Percentiles rank a stretch among this genome's conserved stretches.
These are phyloP conservation scores for Chrysolina americana DNA, from an alignment of 2,888 invertebrate genomes.

Conservation along the genomic window DNA sequence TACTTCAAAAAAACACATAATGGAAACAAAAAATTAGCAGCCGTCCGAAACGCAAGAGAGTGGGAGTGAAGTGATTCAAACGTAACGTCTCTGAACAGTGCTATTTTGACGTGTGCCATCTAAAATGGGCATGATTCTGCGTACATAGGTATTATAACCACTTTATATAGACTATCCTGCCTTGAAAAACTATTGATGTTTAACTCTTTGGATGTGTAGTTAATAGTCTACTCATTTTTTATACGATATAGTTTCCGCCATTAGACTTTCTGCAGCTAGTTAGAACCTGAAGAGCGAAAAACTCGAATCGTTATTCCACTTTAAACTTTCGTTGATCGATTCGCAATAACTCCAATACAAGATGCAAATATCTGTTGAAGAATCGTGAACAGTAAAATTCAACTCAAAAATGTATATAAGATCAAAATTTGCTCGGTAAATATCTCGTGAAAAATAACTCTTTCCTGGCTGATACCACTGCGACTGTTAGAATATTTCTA, in stretches of 20 bases:
- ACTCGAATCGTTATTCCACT: not conserved
- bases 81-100: constrained; percentile 53
- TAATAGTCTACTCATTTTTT: constrained; percentile 68
- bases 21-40: constrained; percentile 60
- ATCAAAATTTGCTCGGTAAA: no score
- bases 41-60: constrained; percentile 64
- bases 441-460: no score
- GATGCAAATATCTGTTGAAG: no score
- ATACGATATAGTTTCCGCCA: constrained; percentile 67
- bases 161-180: constrained; percentile 66
- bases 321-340: not conserved
- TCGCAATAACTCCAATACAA: not conserved
- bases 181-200: constrained; percentile 66
- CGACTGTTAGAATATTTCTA: no score
- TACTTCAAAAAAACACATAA: constrained; percentile 55
- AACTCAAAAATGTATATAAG: no score
- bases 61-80: constrained; percentile 62
- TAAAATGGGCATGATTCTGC: constrained; percentile 60
- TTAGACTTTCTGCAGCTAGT: constrained; percentile 65
- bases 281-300: constrained; percentile 38
- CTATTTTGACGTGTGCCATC: constrained; percentile 62
- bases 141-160: constrained; percentile 61
- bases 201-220: constrained; percentile 67
- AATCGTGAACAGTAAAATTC: no score
- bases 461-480: no score